A percentile compares a stretch with the other conserved stretches of the same genome.
phyloP scores from a whole-genome alignment of 2,888 invertebrate genomes.

The Phlogophora meticulosa region DNA sequence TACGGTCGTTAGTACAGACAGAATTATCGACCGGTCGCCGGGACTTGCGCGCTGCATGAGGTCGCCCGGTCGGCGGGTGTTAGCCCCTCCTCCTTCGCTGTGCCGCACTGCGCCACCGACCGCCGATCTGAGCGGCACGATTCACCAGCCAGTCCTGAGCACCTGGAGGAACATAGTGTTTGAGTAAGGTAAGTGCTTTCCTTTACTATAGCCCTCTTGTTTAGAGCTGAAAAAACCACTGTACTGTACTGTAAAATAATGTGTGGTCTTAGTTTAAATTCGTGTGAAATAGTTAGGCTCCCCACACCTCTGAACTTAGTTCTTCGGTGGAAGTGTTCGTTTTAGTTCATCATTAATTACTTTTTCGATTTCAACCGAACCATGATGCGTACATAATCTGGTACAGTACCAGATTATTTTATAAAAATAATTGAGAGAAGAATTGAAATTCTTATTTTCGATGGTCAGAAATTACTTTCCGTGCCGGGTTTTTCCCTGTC shows the following conservation, averaged over 20 bases:
- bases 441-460: too few relatives aligned
- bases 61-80: slow-evolving; percentile 4
- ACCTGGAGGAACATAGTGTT: neutral
- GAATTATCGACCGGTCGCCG: slow-evolving; percentile 20
- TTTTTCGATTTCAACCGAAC: too few relatives aligned
- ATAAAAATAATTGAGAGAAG: too few relatives aligned
- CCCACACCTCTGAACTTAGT: neutral
- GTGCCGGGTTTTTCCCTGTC: too few relatives aligned
- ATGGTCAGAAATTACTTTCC: too few relatives aligned
- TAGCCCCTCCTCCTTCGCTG: slow-evolving; percentile 14
- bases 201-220: neutral
- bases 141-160: neutral
- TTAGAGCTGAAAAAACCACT: neutral
- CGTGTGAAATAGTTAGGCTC: neutral
- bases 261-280: neutral
- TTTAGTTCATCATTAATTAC: neutral
- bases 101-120: slow-evolving; percentile 24
- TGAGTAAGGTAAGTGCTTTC: slow-evolving; percentile 22
- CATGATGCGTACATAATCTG: too few relatives aligned
- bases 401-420: too few relatives aligned
- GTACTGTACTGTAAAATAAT: neutral
- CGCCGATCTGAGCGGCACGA: slow-evolving; percentile 13
- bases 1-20: slow-evolving; percentile 38
- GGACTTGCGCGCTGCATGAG: slow-evolving; percentile 36
- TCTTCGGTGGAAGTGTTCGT: slow-evolving; percentile 1